Percentiles rank a stretch among this genome's conserved stretches.
phyloP scores from a whole-genome alignment of 2,888 invertebrate species.

The Apodemia duryi region DNA sequence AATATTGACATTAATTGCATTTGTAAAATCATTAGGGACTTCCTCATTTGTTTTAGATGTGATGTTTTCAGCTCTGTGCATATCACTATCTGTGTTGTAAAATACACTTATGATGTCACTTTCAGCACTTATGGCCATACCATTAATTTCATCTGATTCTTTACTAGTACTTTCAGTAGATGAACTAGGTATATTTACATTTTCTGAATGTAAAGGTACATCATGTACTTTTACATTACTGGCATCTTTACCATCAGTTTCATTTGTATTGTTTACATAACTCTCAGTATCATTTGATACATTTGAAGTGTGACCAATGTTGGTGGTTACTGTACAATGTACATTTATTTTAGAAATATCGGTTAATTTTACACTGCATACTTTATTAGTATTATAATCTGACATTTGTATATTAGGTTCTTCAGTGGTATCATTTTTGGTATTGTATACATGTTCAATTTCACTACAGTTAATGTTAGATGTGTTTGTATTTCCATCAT shows the following conservation, averaged over 20 bases:
- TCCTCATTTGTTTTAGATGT: too few relatives aligned
- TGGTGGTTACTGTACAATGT: background rate
- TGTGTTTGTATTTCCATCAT: background rate
- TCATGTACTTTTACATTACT: background rate
- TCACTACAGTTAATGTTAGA: background rate
- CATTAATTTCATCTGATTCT: too few relatives aligned
- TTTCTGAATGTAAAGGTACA: background rate
- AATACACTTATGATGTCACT: too few relatives aligned
- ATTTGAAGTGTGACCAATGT: background rate
- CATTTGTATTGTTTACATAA: background rate
- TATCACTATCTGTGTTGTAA: too few relatives aligned
- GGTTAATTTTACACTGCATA: conserved; percentile 8
- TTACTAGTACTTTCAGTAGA: background rate
- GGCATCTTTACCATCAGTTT: background rate
- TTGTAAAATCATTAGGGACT: background rate
- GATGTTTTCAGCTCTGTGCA: too few relatives aligned
- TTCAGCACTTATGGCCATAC: too few relatives aligned
- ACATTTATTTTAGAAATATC: background rate
- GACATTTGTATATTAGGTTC: background rate
- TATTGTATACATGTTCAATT: background rate
- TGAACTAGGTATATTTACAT: background rate
- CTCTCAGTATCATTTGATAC: background rate
- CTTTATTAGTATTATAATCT: background rate
- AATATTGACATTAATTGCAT: background rate
- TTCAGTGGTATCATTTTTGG: background rate